Base-by-base conservation (phyloP, 1,140 invertebrate species). In the Anastrepha ludens region DNA sequence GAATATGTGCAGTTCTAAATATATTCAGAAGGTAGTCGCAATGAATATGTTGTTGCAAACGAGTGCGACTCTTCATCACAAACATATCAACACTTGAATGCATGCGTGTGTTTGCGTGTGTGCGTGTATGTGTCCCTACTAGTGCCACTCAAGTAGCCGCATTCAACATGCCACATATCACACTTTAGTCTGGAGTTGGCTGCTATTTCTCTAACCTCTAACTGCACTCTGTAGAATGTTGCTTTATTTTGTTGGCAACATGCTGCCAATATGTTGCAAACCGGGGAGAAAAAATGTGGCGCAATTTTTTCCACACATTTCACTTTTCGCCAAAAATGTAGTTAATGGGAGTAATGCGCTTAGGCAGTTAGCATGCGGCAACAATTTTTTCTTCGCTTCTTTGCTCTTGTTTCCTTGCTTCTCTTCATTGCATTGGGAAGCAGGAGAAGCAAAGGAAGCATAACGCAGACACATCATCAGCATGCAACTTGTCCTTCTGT, bases 271-370 rank as follows among this genome's bases (percentile, higher is more conserved):
- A 67, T 67, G 64, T 67, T 67, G 64, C 64, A 67, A 67, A 20
- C 20, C 64, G 39, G 11, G 39, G 64, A 5, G 15, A 41, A 41
- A 65, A 67, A 67, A 67, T 67, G 4, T 67, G 11, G 20, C 64
- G 9, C 20, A 67, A 67, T 67, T 67, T 74, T 74, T 74, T 47
- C 44, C 70, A 74, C 70, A 7, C 70, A 74, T 74, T 74, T 74
- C 70, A 50, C 39, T 74, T 50, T 74, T 41, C 70, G 29, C 41
- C 41, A 11, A 44, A 74, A 74, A 74, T 74, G 70, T 47, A 74
- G 70, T 74, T 74, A 74, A 74, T 47, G 70, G 70, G 44, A 47
- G 70, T 74, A 74, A 74, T 74, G 44, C 70, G 70, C 70, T 74
- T 74, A 74, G 70, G 47, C 70, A 74, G 70, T 74, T 74, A 74